These are phyloP conservation scores for Dorcus hopei DNA, from an alignment of 2,888 invertebrate genomes.

Conservation along the genomic window DNA sequence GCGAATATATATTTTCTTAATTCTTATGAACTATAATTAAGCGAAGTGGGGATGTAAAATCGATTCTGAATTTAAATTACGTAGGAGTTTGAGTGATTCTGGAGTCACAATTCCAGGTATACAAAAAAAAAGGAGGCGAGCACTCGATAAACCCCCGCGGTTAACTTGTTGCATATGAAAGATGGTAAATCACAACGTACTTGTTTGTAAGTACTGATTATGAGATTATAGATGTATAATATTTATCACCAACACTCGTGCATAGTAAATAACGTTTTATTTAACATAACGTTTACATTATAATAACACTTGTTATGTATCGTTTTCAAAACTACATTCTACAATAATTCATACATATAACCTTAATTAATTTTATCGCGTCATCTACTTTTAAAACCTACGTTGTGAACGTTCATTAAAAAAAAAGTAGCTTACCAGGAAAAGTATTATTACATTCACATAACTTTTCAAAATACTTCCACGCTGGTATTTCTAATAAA, in stretches of 20 bases:
- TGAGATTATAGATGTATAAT: conserved; percentile 18
- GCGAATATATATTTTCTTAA: conserved; percentile 24
- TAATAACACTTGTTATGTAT: conserved; percentile 13
- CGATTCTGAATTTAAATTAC: conserved; percentile 13
- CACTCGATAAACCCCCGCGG: conserved; percentile 28
- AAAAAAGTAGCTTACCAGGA: too few relatives aligned
- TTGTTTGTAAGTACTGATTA: conserved; percentile 19
- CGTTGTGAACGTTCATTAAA: not conserved
- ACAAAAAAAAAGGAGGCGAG: conserved; percentile 2
- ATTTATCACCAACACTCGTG: conserved; percentile 15
- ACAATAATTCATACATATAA: conserved; percentile 10
- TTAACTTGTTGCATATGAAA: conserved; percentile 33
- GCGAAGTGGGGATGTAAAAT: conserved; percentile 18
- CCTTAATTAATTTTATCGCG: conserved; percentile 14
- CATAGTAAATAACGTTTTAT: conserved; percentile 14
- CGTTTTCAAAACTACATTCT: not conserved
- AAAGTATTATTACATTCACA: too few relatives aligned
- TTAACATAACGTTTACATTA: conserved; percentile 13
- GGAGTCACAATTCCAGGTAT: not conserved
- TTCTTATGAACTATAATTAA: conserved; percentile 24
- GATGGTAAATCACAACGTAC: conserved; percentile 34
- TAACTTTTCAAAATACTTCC: too few relatives aligned
- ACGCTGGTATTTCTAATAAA: too few relatives aligned
- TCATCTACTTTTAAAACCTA: conserved; percentile 1
- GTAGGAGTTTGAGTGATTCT: conserved; percentile 3